These are phyloP conservation scores for Poecilobothrus nobilitatus DNA, from an alignment of 2,888 invertebrate species.

Conservation along the genomic window DNA sequence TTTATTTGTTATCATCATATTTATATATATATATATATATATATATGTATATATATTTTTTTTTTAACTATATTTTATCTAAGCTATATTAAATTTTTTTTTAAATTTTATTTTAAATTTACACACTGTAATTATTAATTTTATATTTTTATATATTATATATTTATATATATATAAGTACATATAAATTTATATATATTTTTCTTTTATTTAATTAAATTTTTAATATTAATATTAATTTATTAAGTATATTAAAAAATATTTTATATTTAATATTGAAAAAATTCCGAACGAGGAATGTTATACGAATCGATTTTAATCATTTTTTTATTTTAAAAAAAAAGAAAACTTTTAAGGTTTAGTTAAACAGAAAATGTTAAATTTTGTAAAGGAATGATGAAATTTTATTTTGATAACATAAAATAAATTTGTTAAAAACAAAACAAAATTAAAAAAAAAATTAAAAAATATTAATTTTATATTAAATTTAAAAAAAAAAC, in stretches of 20 bases:
- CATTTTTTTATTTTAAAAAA: not conserved
- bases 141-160: not conserved
- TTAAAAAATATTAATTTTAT: too few relatives aligned
- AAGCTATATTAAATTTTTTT: not conserved
- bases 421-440: too few relatives aligned
- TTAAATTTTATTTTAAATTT: not conserved
- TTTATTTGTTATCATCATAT: constrained; percentile 14
- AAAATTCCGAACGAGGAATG: not conserved
- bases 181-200: not conserved
- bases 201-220: too few relatives aligned
- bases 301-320: not conserved
- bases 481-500: too few relatives aligned
- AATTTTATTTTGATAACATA: too few relatives aligned
- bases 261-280: not conserved
- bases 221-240: too few relatives aligned
- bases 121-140: not conserved
- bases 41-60: constrained; percentile 9
- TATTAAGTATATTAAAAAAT: not conserved
- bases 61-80: not conserved
- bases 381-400: too few relatives aligned
- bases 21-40: constrained; percentile 9
- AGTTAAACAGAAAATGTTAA: too few relatives aligned
- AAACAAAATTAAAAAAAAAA: too few relatives aligned
- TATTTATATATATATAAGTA: not conserved
- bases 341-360: not conserved